phyloP scores from a whole-genome alignment of 2,888 invertebrate species.

The Seira ritae region DNA sequence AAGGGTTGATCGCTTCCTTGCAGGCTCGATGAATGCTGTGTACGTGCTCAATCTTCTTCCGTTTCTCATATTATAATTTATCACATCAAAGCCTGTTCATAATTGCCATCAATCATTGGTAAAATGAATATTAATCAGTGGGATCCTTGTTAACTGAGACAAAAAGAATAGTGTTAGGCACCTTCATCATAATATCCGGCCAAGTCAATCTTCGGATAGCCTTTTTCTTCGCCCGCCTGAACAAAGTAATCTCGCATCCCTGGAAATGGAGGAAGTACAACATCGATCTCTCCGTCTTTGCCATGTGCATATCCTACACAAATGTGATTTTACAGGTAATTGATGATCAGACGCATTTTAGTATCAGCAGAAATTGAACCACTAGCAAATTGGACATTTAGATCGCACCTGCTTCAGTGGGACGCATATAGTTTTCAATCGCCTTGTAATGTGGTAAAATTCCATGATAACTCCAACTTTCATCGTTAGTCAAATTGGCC shows the following conservation, averaged over 20 bases:
- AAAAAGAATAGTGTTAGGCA: not conserved
- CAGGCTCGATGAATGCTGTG: constrained; percentile 59
- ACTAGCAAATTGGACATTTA: too few relatives aligned
- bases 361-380: too few relatives aligned
- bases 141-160: too few relatives aligned
- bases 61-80: constrained; percentile 57
- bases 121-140: not conserved
- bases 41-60: constrained; percentile 63
- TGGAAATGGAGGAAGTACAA: constrained; percentile 56
- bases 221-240: constrained; percentile 62
- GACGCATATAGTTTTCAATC: constrained; percentile 47
- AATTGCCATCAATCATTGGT: not conserved
- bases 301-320: not conserved
- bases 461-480: constrained; percentile 47
- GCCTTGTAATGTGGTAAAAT: constrained; percentile 43
- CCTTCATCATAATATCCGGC: constrained; percentile 65
- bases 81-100: constrained; percentile 59
- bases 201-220: constrained; percentile 62
- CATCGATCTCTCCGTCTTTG: constrained; percentile 29
- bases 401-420: not conserved
- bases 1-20: constrained; percentile 46
- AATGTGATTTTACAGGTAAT: not conserved
- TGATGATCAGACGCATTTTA: too few relatives aligned
- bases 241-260: constrained; percentile 64
- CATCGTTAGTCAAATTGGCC: constrained; percentile 53